These are phyloP conservation scores for Lerista edwardsae DNA, from an alignment of 2,797 vertebrate species.

Conservation along the genomic window DNA sequence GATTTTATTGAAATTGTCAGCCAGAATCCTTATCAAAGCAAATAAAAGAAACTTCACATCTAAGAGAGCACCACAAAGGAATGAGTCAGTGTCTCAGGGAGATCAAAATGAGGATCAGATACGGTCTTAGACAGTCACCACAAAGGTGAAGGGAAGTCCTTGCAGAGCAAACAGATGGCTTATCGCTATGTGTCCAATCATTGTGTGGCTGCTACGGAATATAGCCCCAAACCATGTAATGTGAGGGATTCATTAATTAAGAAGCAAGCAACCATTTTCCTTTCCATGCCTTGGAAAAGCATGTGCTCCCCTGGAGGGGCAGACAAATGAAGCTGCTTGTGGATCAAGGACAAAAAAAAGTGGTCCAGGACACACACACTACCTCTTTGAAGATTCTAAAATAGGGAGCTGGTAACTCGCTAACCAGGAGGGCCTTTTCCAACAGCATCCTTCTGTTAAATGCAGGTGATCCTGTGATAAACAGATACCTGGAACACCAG, in stretches of 20 bases:
- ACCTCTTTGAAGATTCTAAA: neutral
- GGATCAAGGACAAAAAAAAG: conserved; percentile 16
- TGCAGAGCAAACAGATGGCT: conserved; percentile 4
- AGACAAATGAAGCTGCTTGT: conserved; percentile 23
- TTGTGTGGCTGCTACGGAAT: conserved; percentile 5
- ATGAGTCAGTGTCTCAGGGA: neutral
- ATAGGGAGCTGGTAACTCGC: neutral
- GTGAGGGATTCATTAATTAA: conserved; percentile 43
- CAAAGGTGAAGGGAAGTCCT: conserved; percentile 2
- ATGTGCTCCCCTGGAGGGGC: conserved; percentile 5
- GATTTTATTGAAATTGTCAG: conserved; percentile 8
- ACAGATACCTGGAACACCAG: neutral
- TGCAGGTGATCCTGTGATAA: neutral
- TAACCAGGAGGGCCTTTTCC: neutral
- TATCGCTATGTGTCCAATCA: neutral
- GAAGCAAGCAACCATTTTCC: conserved; percentile 18
- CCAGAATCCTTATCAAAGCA: neutral
- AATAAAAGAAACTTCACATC: neutral
- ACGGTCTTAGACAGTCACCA: neutral
- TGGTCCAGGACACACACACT: neutral
- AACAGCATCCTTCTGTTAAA: neutral
- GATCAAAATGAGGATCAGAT: conserved; percentile 14
- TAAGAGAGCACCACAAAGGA: neutral
- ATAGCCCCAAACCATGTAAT: neutral
- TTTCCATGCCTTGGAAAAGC: conserved; percentile 12